These are phyloP conservation scores for Gasteruption jaculator DNA, from an alignment of 2,888 invertebrate genomes.

Conservation along the genomic window DNA sequence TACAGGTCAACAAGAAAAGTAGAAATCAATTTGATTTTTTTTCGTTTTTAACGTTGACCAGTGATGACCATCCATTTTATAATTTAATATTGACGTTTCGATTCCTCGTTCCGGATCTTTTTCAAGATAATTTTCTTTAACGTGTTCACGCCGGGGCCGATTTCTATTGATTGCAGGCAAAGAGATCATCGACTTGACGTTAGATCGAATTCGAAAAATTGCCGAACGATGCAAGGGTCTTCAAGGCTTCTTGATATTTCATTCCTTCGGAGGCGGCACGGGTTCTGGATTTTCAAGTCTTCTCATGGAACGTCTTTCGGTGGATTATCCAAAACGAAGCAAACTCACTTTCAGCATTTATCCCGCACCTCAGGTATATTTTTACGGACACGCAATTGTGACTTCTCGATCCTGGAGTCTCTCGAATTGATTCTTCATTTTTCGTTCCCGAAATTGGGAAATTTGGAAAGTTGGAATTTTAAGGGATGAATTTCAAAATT, in stretches of 20 bases:
- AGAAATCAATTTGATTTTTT: not conserved
- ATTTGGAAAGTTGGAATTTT: no score
- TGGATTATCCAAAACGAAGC: slow-evolving; percentile 91
- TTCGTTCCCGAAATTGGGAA: no score
- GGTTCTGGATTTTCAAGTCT: slow-evolving; percentile 90
- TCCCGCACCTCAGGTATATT: slow-evolving; percentile 80
- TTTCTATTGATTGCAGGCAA: slow-evolving; percentile 56
- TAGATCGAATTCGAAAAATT: slow-evolving; percentile 76
- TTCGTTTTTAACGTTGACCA: not conserved
- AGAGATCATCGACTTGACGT: slow-evolving; percentile 80
- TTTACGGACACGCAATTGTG: not conserved
- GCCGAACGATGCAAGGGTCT: slow-evolving; percentile 86
- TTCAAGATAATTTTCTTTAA: not conserved
- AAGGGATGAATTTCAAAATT: not conserved
- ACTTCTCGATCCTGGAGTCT: not conserved
- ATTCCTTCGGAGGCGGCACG: slow-evolving; percentile 86
- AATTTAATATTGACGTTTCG: not conserved
- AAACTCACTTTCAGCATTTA: slow-evolving; percentile 92
- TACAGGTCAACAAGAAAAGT: not conserved
- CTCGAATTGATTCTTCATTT: no score
- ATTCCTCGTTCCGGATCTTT: not conserved
- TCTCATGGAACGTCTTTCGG: slow-evolving; percentile 86
- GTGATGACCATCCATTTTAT: no score
- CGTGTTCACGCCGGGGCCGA: not conserved
- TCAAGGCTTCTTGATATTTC: slow-evolving; percentile 86